Evolutionary conservation across 2,888 invertebrate genomes (phyloP), one percentile per base, ranked within the genome.

Genomic region (Nemurella pictetii): DNA sequence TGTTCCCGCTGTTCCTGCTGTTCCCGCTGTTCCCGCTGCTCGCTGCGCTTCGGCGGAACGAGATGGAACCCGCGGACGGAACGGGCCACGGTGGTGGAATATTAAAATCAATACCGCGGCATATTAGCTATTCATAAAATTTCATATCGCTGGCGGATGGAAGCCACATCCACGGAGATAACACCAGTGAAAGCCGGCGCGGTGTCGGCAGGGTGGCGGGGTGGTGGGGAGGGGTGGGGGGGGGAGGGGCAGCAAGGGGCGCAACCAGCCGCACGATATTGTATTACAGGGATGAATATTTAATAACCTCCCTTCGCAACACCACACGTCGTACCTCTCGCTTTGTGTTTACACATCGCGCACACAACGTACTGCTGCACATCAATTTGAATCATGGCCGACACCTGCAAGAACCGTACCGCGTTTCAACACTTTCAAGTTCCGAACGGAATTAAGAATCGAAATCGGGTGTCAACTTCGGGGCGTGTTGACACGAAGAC

Each of bases 111-210:
- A 87, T 87, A 86, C 86, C 30, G 78, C 78, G 35, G 36, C 36
- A 72, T 86, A 87, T 87, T 87, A 87, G 85, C 87, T 87, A 87
- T 87, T 87, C 87, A 87, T 87, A 87, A 87, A 87, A 86, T 84
- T 85, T 86, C 84, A 86, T 86, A 87, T 85, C 85, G 84, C 80
- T 82, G 25, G 27, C 80, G 32, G 80, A 36, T 75, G 26, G 80
- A n/a, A 81, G 36, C 80, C 73, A 74, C 55, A 74, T 26, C 29
- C 25, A 83, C 26, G 72, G 15, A 29, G 72, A 74, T 26, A 32
- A 55, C 30, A 28, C 80, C 35, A n/a, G 35, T 28, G 30, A 28
- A 29, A 80, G 36, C 80, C 25, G 3, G 36, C 32, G 29, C 25
- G 73, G 15, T 35, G 84, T 9, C 9, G 35, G 9, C 27, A 30